Percentiles rank a stretch among this genome's conserved stretches.
Evolutionary conservation across 2,797 vertebrate genomes (phyloP).

Genomic region (Emydoidea blandingii): DNA sequence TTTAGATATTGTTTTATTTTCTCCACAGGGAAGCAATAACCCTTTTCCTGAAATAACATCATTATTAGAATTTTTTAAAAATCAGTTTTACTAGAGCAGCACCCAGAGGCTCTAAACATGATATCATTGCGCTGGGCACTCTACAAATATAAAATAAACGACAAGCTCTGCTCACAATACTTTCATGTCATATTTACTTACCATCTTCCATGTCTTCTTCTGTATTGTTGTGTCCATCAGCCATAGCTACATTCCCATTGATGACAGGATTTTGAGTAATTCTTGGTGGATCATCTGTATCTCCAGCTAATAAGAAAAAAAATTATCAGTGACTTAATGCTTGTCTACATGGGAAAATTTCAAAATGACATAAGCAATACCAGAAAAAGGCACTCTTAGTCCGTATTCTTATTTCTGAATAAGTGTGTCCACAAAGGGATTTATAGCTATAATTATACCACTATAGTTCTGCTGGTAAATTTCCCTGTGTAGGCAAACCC

Average conservation of each 20-base stretch:
- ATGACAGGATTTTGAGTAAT: constrained; percentile 97
- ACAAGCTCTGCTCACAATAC: rapidly evolving
- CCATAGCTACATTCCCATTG: constrained; percentile 98
- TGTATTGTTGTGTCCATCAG: constrained; percentile 96
- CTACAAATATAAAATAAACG: background rate
- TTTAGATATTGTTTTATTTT: background rate
- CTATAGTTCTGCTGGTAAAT: background rate
- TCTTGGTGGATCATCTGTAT: constrained; percentile 98
- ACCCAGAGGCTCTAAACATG: background rate
- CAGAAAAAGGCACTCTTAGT: background rate
- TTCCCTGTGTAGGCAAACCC: background rate
- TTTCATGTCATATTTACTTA: constrained; percentile 74
- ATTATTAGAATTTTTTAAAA: background rate
- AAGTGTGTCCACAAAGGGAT: background rate
- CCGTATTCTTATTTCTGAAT: background rate
- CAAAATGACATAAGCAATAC: background rate
- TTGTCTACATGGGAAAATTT: background rate
- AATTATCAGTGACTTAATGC: background rate
- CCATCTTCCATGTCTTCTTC: constrained; percentile 99
- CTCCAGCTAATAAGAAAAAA: constrained; percentile 87
- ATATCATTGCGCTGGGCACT: background rate
- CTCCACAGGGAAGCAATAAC: background rate
- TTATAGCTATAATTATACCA: background rate
- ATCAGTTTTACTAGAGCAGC: constrained; percentile 10
- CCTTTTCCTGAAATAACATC: background rate